Base-by-base conservation (phyloP, 2,888 invertebrate species). In the Cheilosia vulpina region DNA sequence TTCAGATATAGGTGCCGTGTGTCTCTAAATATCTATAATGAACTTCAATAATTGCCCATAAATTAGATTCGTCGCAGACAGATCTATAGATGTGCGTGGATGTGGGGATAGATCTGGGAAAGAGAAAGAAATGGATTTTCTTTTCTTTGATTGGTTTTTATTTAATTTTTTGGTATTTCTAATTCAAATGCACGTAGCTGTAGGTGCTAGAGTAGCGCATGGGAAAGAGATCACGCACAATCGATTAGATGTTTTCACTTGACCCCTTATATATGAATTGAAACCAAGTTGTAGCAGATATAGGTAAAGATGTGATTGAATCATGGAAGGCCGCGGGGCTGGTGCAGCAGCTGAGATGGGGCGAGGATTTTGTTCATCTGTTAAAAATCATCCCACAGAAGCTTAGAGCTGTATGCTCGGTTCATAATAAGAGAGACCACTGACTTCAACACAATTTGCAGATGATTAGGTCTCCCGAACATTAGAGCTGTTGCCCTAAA, bases 21-120 rank as follows among this genome's bases (percentile, higher is more conserved):
- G 75, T 80, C 80, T 80, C 82, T 87, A 87, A 87, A 87, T 79
- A 85, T 72, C 87, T 87, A 84, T 87, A 85, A 87, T 87, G 87
- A 85, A 85, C 68, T 80, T 87, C 81, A 87, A 82, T 82, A 84
- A 87, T 87, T 84, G 87, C 79, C 76, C 87, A 87, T 87, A 87
- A 87, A 87, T 87, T 85, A 85, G 87, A 87, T 87, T 87, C 87
- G 87, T 87, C 87, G 85, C 85, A 85, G 85, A 85, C 85, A 85
- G 80, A 85, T 85, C 84, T 85, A 72, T 85, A 80, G 80, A 85
- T 31, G 31, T 85, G 76, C 84, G 76, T 80, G 80, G 72, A 85
- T 85, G 62, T 65, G 85, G 76, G 79, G 76, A 85, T 85, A 80
- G 62, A 80, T 85, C 80, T 71, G 60, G 62, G 45, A 79, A 58